These are phyloP conservation scores for Hanleya hanleyi DNA, from an alignment of 2,888 invertebrate genomes.

Conservation along the genomic window DNA sequence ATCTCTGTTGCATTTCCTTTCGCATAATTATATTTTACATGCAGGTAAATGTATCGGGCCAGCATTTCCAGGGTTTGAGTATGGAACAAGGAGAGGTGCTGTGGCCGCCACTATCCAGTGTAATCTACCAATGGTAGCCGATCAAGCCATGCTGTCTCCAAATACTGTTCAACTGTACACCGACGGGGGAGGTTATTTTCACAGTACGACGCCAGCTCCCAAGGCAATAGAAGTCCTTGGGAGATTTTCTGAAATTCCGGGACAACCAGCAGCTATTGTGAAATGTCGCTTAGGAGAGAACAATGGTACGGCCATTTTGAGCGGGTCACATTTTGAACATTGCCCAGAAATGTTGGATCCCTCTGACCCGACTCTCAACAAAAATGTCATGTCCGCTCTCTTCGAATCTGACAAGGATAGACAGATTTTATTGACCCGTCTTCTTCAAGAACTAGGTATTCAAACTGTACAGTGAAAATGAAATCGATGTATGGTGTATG, in stretches of 20 bases:
- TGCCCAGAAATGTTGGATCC: conserved; percentile 33
- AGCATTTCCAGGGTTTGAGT: conserved; percentile 57
- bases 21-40: no score
- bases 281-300: conserved; percentile 45
- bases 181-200: background rate
- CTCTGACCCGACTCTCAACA: background rate
- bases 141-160: background rate
- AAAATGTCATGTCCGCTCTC: background rate
- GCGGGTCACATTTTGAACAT: conserved; percentile 62
- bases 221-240: no score
- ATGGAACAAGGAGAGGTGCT: conserved; percentile 51
- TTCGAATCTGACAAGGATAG: background rate
- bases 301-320: conserved; percentile 53
- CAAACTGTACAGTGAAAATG: no score
- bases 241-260: conserved; percentile 36
- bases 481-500: no score
- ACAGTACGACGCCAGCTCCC: no score
- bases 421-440: background rate
- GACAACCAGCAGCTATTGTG: conserved; percentile 52
- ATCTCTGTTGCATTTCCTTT: no score
- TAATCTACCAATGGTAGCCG: background rate
- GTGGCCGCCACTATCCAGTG: conserved; percentile 34
- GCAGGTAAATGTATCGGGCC: conserved; percentile 61
- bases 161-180: background rate
- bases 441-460: background rate